Percentiles rank a stretch among this genome's conserved stretches.
Evolutionary conservation across 2,797 vertebrate species (phyloP).

Genomic region (Anolis apletophallus): DNA sequence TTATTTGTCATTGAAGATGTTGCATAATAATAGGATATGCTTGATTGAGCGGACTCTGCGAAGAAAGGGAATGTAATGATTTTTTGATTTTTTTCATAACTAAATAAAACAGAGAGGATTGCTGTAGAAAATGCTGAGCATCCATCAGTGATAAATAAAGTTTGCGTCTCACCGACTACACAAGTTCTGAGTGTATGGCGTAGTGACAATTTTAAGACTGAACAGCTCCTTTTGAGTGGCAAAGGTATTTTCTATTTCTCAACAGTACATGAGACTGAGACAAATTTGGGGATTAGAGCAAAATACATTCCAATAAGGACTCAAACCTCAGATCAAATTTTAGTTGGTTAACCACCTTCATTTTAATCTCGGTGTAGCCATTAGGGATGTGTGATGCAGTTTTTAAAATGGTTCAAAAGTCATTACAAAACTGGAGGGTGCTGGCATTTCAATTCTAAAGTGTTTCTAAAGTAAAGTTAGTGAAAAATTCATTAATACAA

Average conservation of each 20-base stretch:
- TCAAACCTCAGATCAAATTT: not conserved
- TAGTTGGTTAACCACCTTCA: not conserved
- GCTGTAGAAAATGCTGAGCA: not conserved
- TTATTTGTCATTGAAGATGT: not conserved
- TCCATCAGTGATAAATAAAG: not conserved
- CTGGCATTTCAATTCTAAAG: no score
- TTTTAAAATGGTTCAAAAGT: no score
- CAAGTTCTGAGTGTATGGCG: not conserved
- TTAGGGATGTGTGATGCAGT: no score
- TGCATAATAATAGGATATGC: conserved; percentile 9
- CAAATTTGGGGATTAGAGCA: not conserved
- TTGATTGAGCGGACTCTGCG: not conserved
- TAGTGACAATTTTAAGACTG: not conserved
- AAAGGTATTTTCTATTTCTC: not conserved
- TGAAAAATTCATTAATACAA: no score
- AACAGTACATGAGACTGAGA: not conserved
- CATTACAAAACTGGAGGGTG: no score
- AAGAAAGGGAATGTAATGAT: not conserved
- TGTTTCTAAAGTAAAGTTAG: no score
- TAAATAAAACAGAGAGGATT: not conserved
- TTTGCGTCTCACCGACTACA: no score
- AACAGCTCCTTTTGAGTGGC: not conserved
- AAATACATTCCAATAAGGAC: not conserved
- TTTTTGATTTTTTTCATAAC: not conserved
- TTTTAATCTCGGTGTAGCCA: not conserved